These are phyloP conservation scores for Murina feae DNA, from an alignment of 2,113 vertebrate genomes.

Conservation along the genomic window DNA sequence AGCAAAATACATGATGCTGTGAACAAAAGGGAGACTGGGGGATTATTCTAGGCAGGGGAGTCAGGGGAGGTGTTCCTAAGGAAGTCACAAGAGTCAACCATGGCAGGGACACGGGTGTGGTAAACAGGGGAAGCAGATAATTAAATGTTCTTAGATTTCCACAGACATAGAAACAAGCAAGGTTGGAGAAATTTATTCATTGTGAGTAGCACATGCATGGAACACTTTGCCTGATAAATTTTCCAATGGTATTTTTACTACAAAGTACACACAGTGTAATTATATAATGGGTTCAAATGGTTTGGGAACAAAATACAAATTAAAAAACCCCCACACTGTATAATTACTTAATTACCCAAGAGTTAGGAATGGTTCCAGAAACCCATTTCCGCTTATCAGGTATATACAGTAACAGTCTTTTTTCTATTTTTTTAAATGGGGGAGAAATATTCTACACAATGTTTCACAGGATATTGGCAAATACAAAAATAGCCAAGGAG, in stretches of 20 bases:
- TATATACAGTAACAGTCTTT: background rate
- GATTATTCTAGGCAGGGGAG: background rate
- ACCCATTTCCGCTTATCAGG: constrained; percentile 51
- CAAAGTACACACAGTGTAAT: constrained; percentile 36
- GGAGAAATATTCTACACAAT: constrained; percentile 38
- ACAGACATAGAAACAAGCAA: background rate
- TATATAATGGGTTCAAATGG: constrained; percentile 61
- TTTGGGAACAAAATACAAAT: constrained; percentile 63
- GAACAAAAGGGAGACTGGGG: background rate
- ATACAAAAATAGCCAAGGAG: constrained; percentile 43
- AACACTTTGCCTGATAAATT: constrained; percentile 38
- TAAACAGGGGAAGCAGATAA: background rate
- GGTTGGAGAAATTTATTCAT: background rate
- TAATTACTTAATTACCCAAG: constrained; percentile 61
- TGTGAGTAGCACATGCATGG: background rate
- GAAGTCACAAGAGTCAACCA: background rate
- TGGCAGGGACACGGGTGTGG: background rate
- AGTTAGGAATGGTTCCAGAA: constrained; percentile 45
- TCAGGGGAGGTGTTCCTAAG: background rate
- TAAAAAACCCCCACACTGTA: constrained; percentile 28
- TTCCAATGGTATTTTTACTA: constrained; percentile 48
- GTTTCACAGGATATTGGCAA: constrained; percentile 42
- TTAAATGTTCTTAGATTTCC: background rate
- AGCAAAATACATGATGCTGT: background rate
- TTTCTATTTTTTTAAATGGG: background rate